Percentiles rank a stretch among this genome's conserved stretches.
Conservation (phyloP, 2,113 vertebrate species). For the Gymnobelideus leadbeateri region DNA sequence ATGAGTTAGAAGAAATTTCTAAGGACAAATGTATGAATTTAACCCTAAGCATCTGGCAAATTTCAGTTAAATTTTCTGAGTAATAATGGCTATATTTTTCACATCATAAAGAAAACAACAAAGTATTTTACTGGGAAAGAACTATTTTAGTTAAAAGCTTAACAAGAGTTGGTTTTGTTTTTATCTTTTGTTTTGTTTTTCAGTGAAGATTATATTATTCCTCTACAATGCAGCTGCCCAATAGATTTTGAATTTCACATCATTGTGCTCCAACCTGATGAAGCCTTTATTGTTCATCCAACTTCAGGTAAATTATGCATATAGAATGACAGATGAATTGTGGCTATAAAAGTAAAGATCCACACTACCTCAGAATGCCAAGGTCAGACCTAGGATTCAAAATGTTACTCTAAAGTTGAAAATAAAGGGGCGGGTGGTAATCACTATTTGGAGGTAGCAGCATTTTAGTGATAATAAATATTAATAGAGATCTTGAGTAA, state of each 20-base stretch:
- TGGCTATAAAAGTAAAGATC: conserved; percentile 2
- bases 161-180: not conserved
- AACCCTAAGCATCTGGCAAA: not conserved
- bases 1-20: not conserved
- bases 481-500: not conserved
- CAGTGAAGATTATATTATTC: conserved; percentile 88
- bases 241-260: conserved; percentile 94
- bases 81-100: not conserved
- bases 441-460: not conserved
- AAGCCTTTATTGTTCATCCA: conserved; percentile 90
- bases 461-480: conserved; percentile 35
- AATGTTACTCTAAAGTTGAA: conserved; percentile 9
- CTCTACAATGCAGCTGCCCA: conserved; percentile 94
- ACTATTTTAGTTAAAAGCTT: not conserved
- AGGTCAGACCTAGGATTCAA: not conserved
- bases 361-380: not conserved
- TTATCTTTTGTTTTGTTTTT: conserved; percentile 58
- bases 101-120: not conserved
- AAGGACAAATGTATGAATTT: not conserved
- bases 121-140: not conserved
- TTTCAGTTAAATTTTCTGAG: not conserved
- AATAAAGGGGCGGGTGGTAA: not conserved
- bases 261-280: conserved; percentile 86
- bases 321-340: not conserved
- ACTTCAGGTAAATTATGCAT: conserved; percentile 85